Percentiles rank a stretch among this genome's conserved stretches.
phyloP scores from a whole-genome alignment of 2,113 vertebrate genomes.

The Spilogale gracilis region DNA sequence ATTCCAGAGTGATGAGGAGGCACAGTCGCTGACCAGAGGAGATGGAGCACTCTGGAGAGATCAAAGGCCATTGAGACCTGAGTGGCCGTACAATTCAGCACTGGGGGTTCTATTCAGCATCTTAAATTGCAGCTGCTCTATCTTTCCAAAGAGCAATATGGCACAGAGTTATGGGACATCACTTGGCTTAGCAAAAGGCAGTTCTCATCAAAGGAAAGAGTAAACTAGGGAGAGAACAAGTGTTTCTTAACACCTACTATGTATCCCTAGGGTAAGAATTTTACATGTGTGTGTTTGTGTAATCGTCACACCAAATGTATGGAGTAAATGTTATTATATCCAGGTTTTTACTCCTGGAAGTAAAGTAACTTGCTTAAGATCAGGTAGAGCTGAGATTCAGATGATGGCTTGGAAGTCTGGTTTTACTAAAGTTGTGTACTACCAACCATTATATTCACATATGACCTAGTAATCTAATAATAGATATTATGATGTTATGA shows the following conservation, averaged over 20 bases:
- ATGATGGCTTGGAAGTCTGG: not conserved
- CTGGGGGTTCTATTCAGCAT: conserved; percentile 41
- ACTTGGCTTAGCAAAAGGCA: conserved; percentile 7
- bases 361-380: not conserved
- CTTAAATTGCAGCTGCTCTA: conserved; percentile 33
- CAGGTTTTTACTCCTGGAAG: not conserved
- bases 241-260: not conserved
- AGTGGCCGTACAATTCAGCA: conserved; percentile 11
- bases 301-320: not conserved
- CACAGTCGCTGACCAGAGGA: not conserved
- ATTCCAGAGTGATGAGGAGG: conserved; percentile 12
- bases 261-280: not conserved
- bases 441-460: not conserved
- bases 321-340: not conserved
- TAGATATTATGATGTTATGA: not conserved
- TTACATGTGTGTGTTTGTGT: not conserved
- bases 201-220: conserved; percentile 6
- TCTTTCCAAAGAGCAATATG: conserved; percentile 30
- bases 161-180: not conserved
- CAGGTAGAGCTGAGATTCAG: not conserved
- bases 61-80: not conserved
- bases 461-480: not conserved
- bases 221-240: not conserved
- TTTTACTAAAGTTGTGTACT: not conserved
- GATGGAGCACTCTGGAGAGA: conserved; percentile 54